phyloP scores from a whole-genome alignment of 2,888 invertebrate genomes.

The Drosophila diplacantha region DNA sequence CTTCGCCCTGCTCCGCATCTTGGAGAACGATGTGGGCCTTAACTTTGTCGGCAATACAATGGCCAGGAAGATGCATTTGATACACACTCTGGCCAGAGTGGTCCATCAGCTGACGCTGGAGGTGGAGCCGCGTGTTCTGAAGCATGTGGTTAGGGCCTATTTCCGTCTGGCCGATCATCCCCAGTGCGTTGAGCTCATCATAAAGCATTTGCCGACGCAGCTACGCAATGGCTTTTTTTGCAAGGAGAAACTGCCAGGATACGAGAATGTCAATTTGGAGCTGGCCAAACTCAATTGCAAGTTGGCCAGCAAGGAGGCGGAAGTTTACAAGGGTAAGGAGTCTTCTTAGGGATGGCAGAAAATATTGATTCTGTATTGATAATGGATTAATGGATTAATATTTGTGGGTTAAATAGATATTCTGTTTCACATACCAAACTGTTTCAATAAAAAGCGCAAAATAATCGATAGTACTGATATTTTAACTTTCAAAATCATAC shows the following conservation, averaged over 20 bases:
- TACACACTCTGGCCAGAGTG: constrained; percentile 33
- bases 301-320: neutral
- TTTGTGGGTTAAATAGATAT: neutral
- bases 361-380: neutral
- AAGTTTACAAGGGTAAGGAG: neutral
- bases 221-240: constrained; percentile 38
- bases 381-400: neutral
- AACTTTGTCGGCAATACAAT: constrained; percentile 24
- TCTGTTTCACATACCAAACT: neutral
- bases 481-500: neutral
- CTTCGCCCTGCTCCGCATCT: constrained; percentile 24
- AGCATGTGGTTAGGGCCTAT: constrained; percentile 34
- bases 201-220: constrained; percentile 26
- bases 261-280: constrained; percentile 8
- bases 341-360: neutral
- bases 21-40: constrained; percentile 32
- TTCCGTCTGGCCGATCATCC: constrained; percentile 34
- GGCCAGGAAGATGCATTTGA: constrained; percentile 28
- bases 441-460: fast-evolving
- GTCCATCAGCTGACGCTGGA: constrained; percentile 38
- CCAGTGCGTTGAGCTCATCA: constrained; percentile 14
- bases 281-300: constrained; percentile 26
- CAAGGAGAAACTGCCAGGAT: constrained; percentile 7
- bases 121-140: constrained; percentile 27
- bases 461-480: neutral